Conservation (phyloP, 2,888 invertebrate genomes). For the Keiferia lycopersicella region DNA sequence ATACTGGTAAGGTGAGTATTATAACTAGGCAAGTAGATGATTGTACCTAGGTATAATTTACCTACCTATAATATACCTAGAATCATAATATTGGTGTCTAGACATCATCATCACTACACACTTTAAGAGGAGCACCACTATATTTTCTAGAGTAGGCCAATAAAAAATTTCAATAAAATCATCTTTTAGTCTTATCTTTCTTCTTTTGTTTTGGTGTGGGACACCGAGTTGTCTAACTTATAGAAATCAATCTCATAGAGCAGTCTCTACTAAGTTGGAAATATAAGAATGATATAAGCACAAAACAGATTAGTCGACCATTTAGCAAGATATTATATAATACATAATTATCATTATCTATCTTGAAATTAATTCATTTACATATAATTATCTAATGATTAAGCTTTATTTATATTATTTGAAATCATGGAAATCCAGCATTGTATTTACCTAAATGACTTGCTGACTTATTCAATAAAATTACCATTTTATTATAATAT, state of each 20-base stretch:
- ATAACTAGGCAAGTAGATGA: too few species aligned
- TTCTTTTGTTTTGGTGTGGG: too few species aligned
- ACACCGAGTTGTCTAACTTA: too few species aligned
- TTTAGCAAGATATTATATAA: not conserved
- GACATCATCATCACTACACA: too few species aligned
- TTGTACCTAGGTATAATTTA: too few species aligned
- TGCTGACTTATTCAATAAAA: not conserved
- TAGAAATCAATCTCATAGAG: not conserved
- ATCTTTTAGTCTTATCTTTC: too few species aligned
- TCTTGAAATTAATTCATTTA: not conserved
- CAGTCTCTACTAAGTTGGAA: not conserved
- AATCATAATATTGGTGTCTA: too few species aligned
- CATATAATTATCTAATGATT: not conserved
- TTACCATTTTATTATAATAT: constrained; percentile 13
- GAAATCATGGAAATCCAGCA: constrained; percentile 18
- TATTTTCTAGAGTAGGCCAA: too few species aligned
- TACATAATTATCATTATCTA: not conserved
- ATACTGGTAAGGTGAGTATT: too few species aligned
- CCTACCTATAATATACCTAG: too few species aligned
- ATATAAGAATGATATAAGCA: not conserved
- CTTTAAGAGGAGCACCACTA: too few species aligned
- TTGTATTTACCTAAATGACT: constrained; percentile 16
- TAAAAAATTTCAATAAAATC: too few species aligned
- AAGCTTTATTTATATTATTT: constrained; percentile 5
- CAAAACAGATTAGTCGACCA: not conserved